Conservation (phyloP, 1,140 invertebrate species). For the Drosophila kikkawai region DNA sequence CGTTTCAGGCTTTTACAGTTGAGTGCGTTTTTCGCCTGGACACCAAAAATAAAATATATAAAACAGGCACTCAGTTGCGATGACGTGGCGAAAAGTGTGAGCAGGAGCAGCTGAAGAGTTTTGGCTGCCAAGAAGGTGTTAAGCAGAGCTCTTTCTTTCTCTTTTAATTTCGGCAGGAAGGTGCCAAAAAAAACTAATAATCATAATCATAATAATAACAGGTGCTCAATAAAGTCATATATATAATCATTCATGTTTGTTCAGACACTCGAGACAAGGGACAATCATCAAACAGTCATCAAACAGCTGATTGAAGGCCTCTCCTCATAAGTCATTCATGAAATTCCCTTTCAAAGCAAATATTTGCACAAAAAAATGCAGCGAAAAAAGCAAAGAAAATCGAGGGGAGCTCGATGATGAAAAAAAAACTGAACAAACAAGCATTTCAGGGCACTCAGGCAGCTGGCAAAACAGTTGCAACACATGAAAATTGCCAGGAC, state of each 20-base stretch:
- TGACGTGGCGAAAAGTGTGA: constrained; percentile 60
- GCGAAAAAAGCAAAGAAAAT: constrained; percentile 14
- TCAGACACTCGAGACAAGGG: constrained; percentile 37
- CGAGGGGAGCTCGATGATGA: neutral
- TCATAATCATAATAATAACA: constrained; percentile 46
- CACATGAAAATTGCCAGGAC: constrained; percentile 73
- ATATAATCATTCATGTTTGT: constrained; percentile 42
- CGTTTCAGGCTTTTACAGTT: constrained; percentile 61
- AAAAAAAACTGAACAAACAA: constrained; percentile 36
- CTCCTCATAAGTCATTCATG: constrained; percentile 61
- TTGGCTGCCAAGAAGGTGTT: constrained; percentile 70
- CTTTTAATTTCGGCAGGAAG: constrained; percentile 51
- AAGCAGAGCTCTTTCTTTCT: constrained; percentile 56
- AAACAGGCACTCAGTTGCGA: constrained; percentile 74
- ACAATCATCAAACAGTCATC: constrained; percentile 45
- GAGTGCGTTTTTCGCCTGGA: constrained; percentile 52
- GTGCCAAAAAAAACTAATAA: constrained; percentile 52
- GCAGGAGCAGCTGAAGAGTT: constrained; percentile 56
- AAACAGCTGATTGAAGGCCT: constrained; percentile 71
- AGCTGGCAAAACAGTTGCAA: constrained; percentile 71
- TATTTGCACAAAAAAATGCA: constrained; percentile 69
- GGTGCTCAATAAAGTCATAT: constrained; percentile 50
- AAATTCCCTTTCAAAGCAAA: constrained; percentile 53
- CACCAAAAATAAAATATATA: constrained; percentile 31
- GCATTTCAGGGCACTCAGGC: constrained; percentile 42